Evolutionary conservation across 1,140 invertebrate species (phyloP).

Genomic region (Drosophila novamexicana): DNA sequence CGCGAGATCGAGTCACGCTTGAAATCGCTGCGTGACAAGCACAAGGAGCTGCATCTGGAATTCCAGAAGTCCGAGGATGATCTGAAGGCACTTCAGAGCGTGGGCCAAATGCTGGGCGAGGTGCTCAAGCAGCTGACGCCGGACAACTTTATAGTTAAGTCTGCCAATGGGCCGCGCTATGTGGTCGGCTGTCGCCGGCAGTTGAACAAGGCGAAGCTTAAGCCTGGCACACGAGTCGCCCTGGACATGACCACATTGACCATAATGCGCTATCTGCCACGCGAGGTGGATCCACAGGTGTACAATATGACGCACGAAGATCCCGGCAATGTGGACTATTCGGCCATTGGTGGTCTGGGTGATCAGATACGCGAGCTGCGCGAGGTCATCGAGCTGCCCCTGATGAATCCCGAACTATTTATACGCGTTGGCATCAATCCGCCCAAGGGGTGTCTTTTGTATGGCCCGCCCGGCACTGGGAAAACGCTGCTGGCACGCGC

Average conservation of each 20-base stretch:
- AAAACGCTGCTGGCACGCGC: slow-evolving; percentile 97
- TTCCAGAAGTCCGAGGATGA: slow-evolving; percentile 99
- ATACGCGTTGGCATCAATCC: slow-evolving; percentile 99
- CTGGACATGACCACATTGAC: slow-evolving; percentile 67
- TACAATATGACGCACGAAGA: slow-evolving; percentile 73
- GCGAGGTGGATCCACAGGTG: slow-evolving; percentile 69
- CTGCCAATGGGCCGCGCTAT: slow-evolving; percentile 64
- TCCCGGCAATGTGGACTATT: slow-evolving; percentile 66
- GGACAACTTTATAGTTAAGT: slow-evolving; percentile 90
- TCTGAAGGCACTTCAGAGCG: slow-evolving; percentile 98
- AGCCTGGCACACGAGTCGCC: slow-evolving; percentile 64
- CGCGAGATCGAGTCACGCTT: slow-evolving; percentile 96
- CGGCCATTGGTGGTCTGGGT: slow-evolving; percentile 62
- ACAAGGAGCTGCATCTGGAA: slow-evolving; percentile 97
- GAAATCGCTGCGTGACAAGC: slow-evolving; percentile 97
- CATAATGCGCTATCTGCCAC: slow-evolving; percentile 67
- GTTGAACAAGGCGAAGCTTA: slow-evolving; percentile 54
- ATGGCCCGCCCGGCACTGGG: slow-evolving; percentile 99
- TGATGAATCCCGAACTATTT: slow-evolving; percentile 94
- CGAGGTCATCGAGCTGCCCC: slow-evolving; percentile 69
- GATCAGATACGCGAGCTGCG: slow-evolving; percentile 69
- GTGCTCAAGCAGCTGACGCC: slow-evolving; percentile 99
- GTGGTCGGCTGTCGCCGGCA: slow-evolving; percentile 68
- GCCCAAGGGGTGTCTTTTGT: slow-evolving; percentile 99
- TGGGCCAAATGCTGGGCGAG: slow-evolving; percentile 99